Base-by-base conservation (phyloP, 2,888 invertebrate species). In the Drosophila nigritarsus region DNA sequence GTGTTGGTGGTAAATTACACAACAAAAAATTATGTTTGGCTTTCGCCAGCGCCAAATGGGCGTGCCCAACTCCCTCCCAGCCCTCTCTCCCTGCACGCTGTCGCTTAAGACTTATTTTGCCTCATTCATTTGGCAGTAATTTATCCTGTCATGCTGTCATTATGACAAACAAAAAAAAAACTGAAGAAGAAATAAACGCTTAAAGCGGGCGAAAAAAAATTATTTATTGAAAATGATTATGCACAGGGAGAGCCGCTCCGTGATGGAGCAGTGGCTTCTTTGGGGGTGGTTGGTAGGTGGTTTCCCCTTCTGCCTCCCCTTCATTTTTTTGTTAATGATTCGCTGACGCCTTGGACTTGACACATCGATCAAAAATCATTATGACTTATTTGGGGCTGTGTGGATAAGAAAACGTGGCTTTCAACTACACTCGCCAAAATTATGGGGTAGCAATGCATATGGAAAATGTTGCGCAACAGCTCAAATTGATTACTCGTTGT, bases 131-230 rank as follows among this genome's bases (percentile, higher is more conserved):
- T 88, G 82, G 79, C 87, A 88, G 92, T 92, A 92, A 92, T 92
- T 92, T 92, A 92, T 92, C 91, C 92, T 92, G 93, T 92, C 92
- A 92, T 90, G 80, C 92, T 91, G 92, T 92, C 92, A 92, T 91
- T 92, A 89, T 87, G 90, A 85, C 89, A 84, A 83, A 90, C 82
- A 78, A 78, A 76, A 80, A 78, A 78, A 80, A 83, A 80, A 83
- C 20, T 24, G 45, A 45, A 24, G 45, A 45, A 45, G 73, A 80
- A 83, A 78, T 82, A 77, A 84, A 66, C 71, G 64, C 69, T 73
- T 65, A 61, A 77, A 69, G 66, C 65, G 60, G 70, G 59, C 54
- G 36, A 61, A 18, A 87, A 76, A 87, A 87, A 79, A 87, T 84
- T 87, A 89, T 87, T 80, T 82, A 90, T 86, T 88, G 89, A 90